These are phyloP conservation scores for Petrolisthes cinctipes DNA, from an alignment of 2,888 invertebrate species.

Conservation along the genomic window DNA sequence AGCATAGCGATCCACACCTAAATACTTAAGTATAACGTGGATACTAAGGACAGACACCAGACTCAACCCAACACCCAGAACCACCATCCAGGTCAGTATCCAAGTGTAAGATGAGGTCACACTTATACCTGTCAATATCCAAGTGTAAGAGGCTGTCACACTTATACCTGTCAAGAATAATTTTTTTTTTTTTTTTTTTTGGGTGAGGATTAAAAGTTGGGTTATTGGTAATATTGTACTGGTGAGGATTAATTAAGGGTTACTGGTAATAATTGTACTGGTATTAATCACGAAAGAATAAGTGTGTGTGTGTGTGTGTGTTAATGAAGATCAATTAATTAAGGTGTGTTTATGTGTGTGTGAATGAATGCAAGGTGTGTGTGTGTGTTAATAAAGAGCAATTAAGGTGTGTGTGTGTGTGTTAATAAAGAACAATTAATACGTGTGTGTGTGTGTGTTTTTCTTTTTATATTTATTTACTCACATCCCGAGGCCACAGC, in stretches of 20 bases:
- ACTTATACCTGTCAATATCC: conserved; percentile 10
- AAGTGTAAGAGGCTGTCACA: too few species aligned
- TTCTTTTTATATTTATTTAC: background rate
- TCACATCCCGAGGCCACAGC: conserved; percentile 22
- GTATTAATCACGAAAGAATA: too few species aligned
- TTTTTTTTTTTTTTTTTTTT: too few species aligned
- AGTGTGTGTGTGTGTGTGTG: too few species aligned
- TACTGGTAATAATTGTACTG: too few species aligned
- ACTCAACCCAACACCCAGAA: conserved; percentile 33
- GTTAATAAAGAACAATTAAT: background rate
- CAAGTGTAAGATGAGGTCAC: conserved; percentile 19
- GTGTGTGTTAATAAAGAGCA: background rate
- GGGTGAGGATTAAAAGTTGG: too few species aligned
- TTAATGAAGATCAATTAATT: too few species aligned
- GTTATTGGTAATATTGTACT: too few species aligned
- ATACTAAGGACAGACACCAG: conserved; percentile 23
- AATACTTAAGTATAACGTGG: conserved; percentile 27
- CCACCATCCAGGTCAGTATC: conserved; percentile 23
- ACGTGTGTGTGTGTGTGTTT: too few species aligned
- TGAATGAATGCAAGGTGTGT: too few species aligned
- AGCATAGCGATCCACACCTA: conserved; percentile 26
- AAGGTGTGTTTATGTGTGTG: background rate
- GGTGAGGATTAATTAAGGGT: too few species aligned
- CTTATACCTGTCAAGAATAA: too few species aligned
- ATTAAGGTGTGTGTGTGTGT: background rate